These are phyloP conservation scores for Cosmia trapezina DNA, from an alignment of 2,888 invertebrate species.

Conservation along the genomic window DNA sequence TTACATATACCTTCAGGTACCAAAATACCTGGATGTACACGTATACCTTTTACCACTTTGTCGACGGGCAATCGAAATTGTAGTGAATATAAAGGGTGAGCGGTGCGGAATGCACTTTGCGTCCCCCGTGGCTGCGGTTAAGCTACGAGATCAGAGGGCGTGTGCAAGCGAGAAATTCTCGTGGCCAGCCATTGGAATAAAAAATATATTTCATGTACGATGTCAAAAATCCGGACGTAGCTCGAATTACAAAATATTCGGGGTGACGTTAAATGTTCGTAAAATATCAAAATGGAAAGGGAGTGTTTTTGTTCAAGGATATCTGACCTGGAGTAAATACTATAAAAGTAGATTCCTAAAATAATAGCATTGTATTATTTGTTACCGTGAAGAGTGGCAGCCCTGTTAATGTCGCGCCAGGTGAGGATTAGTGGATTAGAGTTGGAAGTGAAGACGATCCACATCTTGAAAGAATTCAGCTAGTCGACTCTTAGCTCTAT, in stretches of 20 bases:
- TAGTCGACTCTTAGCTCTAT: conserved; percentile 13
- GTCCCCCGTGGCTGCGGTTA: conserved; percentile 47
- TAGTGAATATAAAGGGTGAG: conserved; percentile 50
- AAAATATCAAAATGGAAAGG: background rate
- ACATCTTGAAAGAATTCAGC: conserved; percentile 43
- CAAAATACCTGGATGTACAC: background rate
- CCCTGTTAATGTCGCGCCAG: conserved; percentile 52
- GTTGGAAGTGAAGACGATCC: conserved; percentile 47
- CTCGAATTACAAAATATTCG: conserved; percentile 11
- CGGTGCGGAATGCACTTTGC: conserved; percentile 54
- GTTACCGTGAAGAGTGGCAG: conserved; percentile 8
- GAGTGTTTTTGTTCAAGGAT: background rate
- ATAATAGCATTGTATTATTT: conserved; percentile 22
- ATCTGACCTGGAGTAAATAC: background rate
- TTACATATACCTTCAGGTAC: background rate
- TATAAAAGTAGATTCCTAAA: background rate
- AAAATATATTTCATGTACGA: conserved; percentile 22
- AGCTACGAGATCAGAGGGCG: conserved; percentile 39
- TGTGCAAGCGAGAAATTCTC: conserved; percentile 40
- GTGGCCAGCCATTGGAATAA: conserved; percentile 27
- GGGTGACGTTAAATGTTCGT: background rate
- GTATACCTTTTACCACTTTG: conserved; percentile 21
- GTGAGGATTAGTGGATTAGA: conserved; percentile 56
- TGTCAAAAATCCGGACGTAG: conserved; percentile 12
- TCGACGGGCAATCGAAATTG: conserved; percentile 44